phyloP scores from a whole-genome alignment of 2,113 vertebrate genomes.

The Sapayoa aenigma region DNA sequence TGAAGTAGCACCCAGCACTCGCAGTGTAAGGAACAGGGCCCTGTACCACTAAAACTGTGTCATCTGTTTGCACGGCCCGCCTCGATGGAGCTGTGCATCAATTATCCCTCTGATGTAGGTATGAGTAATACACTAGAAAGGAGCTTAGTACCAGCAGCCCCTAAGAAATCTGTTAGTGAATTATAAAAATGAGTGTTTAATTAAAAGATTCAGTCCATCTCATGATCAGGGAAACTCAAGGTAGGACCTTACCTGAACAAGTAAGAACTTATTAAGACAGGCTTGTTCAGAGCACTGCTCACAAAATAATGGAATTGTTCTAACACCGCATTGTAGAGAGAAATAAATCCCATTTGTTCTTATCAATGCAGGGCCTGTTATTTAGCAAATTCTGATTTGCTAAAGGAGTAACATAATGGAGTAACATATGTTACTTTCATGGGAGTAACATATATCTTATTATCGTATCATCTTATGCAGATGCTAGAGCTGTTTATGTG shows the following conservation, averaged over 20 bases:
- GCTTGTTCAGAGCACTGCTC: not conserved
- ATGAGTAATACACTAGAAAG: not conserved
- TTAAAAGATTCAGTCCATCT: not conserved
- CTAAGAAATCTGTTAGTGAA: not conserved
- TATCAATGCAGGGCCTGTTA: not conserved
- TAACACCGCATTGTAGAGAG: not conserved
- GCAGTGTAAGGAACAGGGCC: not conserved
- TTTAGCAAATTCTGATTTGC: not conserved
- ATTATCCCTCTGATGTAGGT: not conserved
- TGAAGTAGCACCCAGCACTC: not conserved
- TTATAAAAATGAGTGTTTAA: not conserved
- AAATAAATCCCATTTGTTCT: not conserved
- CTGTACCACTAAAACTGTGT: not conserved
- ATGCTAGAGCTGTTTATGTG: too few relatives aligned
- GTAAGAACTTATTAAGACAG: not conserved
- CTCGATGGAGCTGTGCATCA: not conserved
- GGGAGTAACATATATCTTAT: not conserved
- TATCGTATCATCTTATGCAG: not conserved
- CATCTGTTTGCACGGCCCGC: not conserved
- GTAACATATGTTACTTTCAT: too few relatives aligned
- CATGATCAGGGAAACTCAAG: not conserved
- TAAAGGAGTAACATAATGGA: too few relatives aligned
- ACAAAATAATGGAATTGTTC: not conserved
- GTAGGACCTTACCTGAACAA: not conserved
- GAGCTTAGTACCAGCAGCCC: not conserved